Conservation (phyloP, 2,113 vertebrate species). For the Apeltes quadracus region DNA sequence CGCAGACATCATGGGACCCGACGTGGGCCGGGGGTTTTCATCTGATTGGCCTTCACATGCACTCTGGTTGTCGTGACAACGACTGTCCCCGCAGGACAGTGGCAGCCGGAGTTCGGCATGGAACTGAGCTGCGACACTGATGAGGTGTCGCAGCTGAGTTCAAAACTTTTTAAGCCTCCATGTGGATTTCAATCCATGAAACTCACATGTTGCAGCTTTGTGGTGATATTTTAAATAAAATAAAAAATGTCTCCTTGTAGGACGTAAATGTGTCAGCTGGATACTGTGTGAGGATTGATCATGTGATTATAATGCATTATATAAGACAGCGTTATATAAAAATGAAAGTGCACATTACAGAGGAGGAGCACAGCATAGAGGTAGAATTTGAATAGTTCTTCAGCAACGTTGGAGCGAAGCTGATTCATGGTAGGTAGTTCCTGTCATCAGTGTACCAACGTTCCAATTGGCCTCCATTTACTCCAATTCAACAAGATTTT, state of each 20-base stretch:
- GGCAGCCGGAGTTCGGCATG: constrained; percentile 41
- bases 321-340: not conserved
- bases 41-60: constrained; percentile 68
- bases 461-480: too few relatives aligned
- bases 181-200: constrained; percentile 27
- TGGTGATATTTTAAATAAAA: too few relatives aligned
- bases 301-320: not conserved
- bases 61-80: constrained; percentile 66
- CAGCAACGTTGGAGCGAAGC: too few relatives aligned
- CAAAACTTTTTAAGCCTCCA: constrained; percentile 41
- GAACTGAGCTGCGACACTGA: constrained; percentile 54
- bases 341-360: not conserved
- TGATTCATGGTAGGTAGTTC: too few relatives aligned
- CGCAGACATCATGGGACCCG: constrained; percentile 68
- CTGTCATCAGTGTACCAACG: too few relatives aligned
- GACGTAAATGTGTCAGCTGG: too few relatives aligned
- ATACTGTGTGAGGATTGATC: not conserved
- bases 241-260: not conserved
- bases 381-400: not conserved
- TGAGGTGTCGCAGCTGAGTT: constrained; percentile 42
- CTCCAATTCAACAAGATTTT: too few relatives aligned
- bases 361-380: not conserved
- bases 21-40: constrained; percentile 60
- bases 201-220: constrained; percentile 4
- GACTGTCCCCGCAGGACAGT: constrained; percentile 63